Evolutionary conservation across 2,113 vertebrate genomes (phyloP), one percentile per base, ranked within the genome.

Genomic region (Cyphomyrus discorhynchus): DNA sequence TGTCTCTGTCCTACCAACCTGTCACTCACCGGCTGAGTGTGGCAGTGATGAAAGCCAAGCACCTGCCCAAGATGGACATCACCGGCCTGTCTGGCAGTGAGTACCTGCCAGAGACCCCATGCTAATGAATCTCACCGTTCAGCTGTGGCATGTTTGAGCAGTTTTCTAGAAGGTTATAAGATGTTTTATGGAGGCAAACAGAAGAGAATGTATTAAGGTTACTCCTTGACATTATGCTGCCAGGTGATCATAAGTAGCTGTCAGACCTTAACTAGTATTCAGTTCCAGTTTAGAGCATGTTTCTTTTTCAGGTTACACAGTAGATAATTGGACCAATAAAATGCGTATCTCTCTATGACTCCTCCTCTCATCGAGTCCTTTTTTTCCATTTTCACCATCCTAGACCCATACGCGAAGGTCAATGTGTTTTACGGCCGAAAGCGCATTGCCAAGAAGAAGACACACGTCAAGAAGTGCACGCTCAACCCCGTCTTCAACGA

Each of bases 381-480:
- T 7, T 7, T 42, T 70, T 31, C 0, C 39, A 46, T 50, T 89
- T 74, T 53, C 56, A 90, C n/a, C 88, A 74, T 47, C 45, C 52
- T 94, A 97, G 97, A 98, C 91, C 97, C 97, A 0, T 98, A 98
- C 0, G 97, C 97, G 24, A 98, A 98, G 94, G 96, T 98, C 91
- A 97, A 97, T 5, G 96, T 98, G 53, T 97, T 97, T 91, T 97
- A 97, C 1, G 96, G 97, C 1, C 93, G 96, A 88, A 96, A 97
- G 89, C 97, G 97, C 92, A 96, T 97, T 0, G 97, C 97, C 13
- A 97, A 98, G 91, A 98, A 98, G 96, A 98, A 97, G 88, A 97
- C 97, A 0, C 97, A 97, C 0, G 97, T 97, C 85, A 98, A 97
- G 95, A 97, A 97, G 93, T 96, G 97, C 95, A 97, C 97, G 88